Base-by-base conservation (phyloP, 2,888 invertebrate genomes). In the Colostygia pectinataria region DNA sequence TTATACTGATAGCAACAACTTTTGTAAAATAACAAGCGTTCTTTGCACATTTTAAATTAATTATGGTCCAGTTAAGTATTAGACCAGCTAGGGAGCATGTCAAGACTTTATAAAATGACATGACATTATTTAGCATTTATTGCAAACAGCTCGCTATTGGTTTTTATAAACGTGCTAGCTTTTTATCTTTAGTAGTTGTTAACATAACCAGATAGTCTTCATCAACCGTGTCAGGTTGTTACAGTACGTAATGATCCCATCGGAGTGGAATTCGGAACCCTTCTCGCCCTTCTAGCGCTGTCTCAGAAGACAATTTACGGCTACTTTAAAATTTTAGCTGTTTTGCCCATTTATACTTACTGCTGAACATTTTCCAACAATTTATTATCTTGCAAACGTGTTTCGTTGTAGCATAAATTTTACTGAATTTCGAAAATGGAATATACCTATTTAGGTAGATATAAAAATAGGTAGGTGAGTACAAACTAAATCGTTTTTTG, bases 171-270 rank as follows among this genome's bases (percentile, higher is more conserved):
- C n/a, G n/a, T n/a, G n/a, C n/a, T n/a, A n/a, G n/a, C n/a, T 14
- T 28, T n/a, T 9, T 7, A 4, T 20, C 20, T 38, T 1, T 8
- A 4, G 10, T 29, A 9, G n/a, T 13, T 20, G 6, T 13, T n/a
- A 27, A 37, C 9, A 29, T 20, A n/a, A 7, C 18, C 20, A 20
- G 10, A 18, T 20, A 9, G 15, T 28, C 38, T 1, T 28, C 39
- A 28, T 38, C 37, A 41, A 28, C 41, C 23, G 15, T 32, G 24
- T 24, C 50, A 51, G 46, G 55, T 52, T 55, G 50, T 59, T 53
- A 48, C 41, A 46, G 43, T 47, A 48, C 43, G 47, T 59, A 59
- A 59, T 59, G 55, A 53, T 53, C 47, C 48, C 39, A 34, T 37
- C 40, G 48, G 33, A 43, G 42, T 40, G 57, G 57, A 57, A 59